Evolutionary conservation across 2,113 vertebrate species (phyloP).

Genomic region (Campylomormyrus numenius): DNA sequence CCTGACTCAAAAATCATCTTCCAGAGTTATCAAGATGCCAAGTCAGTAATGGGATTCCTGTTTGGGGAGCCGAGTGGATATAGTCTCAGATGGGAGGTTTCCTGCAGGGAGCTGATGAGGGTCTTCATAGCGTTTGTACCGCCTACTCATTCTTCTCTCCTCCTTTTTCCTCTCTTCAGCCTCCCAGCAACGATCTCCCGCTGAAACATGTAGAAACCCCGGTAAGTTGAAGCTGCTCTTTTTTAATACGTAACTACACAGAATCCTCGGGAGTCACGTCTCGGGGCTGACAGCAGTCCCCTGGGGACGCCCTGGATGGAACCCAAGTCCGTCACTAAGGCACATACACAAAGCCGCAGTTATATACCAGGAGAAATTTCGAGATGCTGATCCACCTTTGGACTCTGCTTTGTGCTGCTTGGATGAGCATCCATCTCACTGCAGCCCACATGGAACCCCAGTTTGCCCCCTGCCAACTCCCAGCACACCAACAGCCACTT

Average conservation of each 20-base stretch:
- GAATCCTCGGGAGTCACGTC: background rate
- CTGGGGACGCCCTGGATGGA: background rate
- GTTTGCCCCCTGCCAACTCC: background rate
- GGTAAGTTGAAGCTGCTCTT: constrained; percentile 65
- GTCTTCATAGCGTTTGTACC: background rate
- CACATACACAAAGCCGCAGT: background rate
- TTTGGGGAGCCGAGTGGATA: background rate
- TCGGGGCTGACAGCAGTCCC: background rate
- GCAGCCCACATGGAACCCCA: background rate
- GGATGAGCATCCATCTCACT: background rate
- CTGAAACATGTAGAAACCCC: constrained; percentile 69
- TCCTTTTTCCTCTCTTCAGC: constrained; percentile 50
- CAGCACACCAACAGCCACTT: background rate
- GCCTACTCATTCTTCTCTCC: constrained; percentile 19
- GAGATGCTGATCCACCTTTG: background rate
- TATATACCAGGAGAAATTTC: background rate
- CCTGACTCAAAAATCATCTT: background rate
- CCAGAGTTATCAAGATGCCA: background rate
- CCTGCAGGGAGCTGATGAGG: background rate
- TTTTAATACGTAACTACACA: background rate
- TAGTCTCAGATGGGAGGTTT: background rate
- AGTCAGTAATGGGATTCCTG: background rate
- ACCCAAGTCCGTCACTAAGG: background rate
- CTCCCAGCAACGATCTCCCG: constrained; percentile 60
- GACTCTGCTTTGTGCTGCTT: background rate